Evolutionary conservation across 2,888 invertebrate species (phyloP), one percentile per base, ranked within the genome.

Genomic region (Ophioninae sp.): DNA sequence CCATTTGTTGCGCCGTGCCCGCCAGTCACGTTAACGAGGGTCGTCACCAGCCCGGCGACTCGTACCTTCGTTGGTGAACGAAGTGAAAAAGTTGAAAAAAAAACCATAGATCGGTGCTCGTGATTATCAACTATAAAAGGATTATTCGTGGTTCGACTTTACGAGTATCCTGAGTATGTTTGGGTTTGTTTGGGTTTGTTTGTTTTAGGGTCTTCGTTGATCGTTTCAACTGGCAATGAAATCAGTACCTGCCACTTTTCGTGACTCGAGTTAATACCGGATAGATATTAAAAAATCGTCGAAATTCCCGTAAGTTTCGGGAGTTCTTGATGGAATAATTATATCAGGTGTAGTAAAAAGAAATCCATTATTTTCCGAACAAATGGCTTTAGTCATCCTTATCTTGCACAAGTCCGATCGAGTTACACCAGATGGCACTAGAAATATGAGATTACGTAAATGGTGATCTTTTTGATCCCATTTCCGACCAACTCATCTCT

Each of bases 11-110:
- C 87, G 44, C 94, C 91, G 75, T 95, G 95, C 57, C 93, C 94
- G 69, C 96, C 96, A 83, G 96, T 96, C 91, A 97, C 96, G 94
- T 96, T 96, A 93, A 97, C 96, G 93, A 97, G 95, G 88, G 97
- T 96, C 88, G 97, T 97, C 91, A 97, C 96, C 91, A 97, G 94
- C 87, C 96, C 96, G 85, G 97, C 96, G 90, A 97, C 96, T 89
- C 96, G 94, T 84, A 97, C 92, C 93, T 93, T 83, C 30, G 37
- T 39, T 2, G 1, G 37, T 7, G 30, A 20, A 8, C 21, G 30
- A 30, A 30, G 30, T 30, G 30, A 50, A 50, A 50, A 50, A 50
- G 17, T 8, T 2, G 10, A 50, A 13, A 57, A 62, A 50, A 23
- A 56, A 77, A 74, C n/a, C n/a, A n/a, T 17, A 74, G 7, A 69